Percentiles rank a stretch among this genome's conserved stretches.
Conservation (phyloP, 2,888 invertebrate genomes). For the Nymphalis urticae region DNA sequence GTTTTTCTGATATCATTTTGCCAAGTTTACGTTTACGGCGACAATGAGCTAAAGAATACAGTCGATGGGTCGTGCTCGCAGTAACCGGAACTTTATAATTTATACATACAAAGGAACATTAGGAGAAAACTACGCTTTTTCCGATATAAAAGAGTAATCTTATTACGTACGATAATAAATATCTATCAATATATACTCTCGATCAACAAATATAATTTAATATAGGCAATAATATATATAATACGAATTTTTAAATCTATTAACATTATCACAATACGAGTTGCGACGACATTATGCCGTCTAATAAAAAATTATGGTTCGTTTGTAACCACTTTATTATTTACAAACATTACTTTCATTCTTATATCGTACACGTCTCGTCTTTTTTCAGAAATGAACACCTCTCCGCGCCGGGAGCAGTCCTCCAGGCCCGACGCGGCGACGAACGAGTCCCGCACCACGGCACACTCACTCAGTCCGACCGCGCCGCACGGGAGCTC, state of each 20-base stretch:
- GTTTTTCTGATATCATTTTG: slow-evolving; percentile 34
- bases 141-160: slow-evolving; percentile 64
- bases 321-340: slow-evolving; percentile 52
- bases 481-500: slow-evolving; percentile 46
- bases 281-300: slow-evolving; percentile 65
- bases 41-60: slow-evolving; percentile 45
- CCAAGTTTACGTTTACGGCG: slow-evolving; percentile 23
- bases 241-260: slow-evolving; percentile 67
- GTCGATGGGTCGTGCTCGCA: slow-evolving; percentile 42
- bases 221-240: slow-evolving; percentile 70
- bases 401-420: slow-evolving; percentile 6
- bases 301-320: slow-evolving; percentile 56
- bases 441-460: neutral
- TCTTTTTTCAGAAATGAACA: slow-evolving; percentile 45
- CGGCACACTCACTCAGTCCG: slow-evolving; percentile 11
- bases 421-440: slow-evolving; percentile 1
- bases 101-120: slow-evolving; percentile 55
- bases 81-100: slow-evolving; percentile 47
- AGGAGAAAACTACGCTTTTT: slow-evolving; percentile 53
- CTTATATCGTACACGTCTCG: slow-evolving; percentile 51
- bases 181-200: slow-evolving; percentile 76
- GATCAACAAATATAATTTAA: slow-evolving; percentile 76
- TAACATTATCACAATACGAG: slow-evolving; percentile 73
- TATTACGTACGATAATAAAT: slow-evolving; percentile 69
- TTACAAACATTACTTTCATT: slow-evolving; percentile 51